Evolutionary conservation across 2,888 invertebrate species (phyloP), one percentile per base, ranked within the genome.

Genomic region (Trisateles emortualis): DNA sequence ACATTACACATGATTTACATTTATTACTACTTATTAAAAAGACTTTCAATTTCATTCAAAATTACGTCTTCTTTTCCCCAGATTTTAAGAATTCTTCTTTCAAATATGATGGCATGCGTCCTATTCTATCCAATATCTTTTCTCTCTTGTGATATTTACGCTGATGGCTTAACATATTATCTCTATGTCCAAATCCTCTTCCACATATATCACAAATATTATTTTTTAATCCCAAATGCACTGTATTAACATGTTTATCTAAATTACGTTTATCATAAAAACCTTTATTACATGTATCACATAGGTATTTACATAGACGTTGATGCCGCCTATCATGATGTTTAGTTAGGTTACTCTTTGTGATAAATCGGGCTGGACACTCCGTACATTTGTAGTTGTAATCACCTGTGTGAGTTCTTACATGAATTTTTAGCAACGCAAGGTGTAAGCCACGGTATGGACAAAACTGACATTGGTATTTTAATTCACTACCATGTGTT

Each of bases 381-480:
- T 68, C 71, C 11, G 71, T 58, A 63, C 82, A 83, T 48, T 76
- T 72, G 35, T 83, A 81, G 32, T 74, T 68, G 17, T 82, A 82
- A 32, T 81, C 80, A 16, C 72, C 71, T 0, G 77, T 81, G 51
- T 83, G 82, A 1, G 79, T 79, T 19, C 74, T 64, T 4, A 82
- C 74, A 60, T 83, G 83, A 0, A 78, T 61, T 59, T 76, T 81
- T 1, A 83, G 59, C 3, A 81, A 52, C 0, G 61, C 80, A 33
- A 74, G 56, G 52, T 80, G 78, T 16, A 78, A 67, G 0, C 79
- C 81, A 40, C 68, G 61, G 33, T 83, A 83, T 0, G 83, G 83
- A 48, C 83, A 83, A 50, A 75, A 78, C 22, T 74, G 69, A 47
- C 83, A 83, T 66, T 79, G 74, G 48, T 58, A 79, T 54, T 79